Conservation (phyloP, 1,140 invertebrate genomes). For the Drosophila jambulina region DNA sequence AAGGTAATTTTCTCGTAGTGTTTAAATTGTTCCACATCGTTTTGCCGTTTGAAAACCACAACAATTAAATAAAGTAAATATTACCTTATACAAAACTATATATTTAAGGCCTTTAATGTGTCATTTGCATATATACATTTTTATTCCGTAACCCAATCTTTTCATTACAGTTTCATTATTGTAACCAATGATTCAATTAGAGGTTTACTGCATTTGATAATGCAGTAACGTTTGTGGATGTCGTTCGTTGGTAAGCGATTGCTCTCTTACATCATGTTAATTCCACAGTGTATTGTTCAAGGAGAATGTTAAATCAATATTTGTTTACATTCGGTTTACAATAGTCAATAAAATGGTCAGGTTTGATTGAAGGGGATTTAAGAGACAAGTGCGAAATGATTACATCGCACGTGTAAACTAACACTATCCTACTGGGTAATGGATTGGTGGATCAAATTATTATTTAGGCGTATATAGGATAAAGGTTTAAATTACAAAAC, state of each 20-base stretch:
- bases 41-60: too few relatives aligned
- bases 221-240: slow-evolving; percentile 4
- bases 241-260: background rate
- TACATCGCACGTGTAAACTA: background rate
- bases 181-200: background rate
- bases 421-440: slow-evolving; percentile 1
- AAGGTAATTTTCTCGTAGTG: too few relatives aligned
- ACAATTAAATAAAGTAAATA: too few relatives aligned
- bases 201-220: slow-evolving; percentile 25
- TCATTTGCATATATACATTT: background rate
- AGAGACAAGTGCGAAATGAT: slow-evolving; percentile 8
- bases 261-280: slow-evolving; percentile 32
- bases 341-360: slow-evolving; percentile 18
- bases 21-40: too few relatives aligned
- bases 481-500: background rate
- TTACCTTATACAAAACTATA: too few relatives aligned
- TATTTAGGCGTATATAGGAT: background rate
- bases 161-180: background rate
- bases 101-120: background rate
- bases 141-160: background rate
- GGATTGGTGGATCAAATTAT: too few relatives aligned
- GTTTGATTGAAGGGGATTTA: slow-evolving; percentile 24
- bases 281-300: slow-evolving; percentile 4
- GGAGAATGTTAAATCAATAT: slow-evolving; percentile 18
- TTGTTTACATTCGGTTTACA: slow-evolving; percentile 25